Evolutionary conservation across 2,888 invertebrate species (phyloP).

Genomic region (Rhodophaea formosa): DNA sequence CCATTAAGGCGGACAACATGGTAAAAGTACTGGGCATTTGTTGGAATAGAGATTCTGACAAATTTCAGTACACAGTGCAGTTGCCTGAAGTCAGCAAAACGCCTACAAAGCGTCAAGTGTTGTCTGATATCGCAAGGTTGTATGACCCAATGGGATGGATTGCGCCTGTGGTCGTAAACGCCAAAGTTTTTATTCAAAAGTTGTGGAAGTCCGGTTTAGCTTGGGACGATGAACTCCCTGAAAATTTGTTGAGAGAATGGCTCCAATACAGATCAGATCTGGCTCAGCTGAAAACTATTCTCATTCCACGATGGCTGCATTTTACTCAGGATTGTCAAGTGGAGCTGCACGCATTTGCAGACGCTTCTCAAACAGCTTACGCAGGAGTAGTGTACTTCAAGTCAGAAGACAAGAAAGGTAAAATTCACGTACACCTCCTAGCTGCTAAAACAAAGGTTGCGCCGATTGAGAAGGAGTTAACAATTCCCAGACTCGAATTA

Average conservation of each 20-base stretch:
- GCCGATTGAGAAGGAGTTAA: not conserved
- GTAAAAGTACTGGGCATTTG: slow-evolving; percentile 33
- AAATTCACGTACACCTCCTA: not conserved
- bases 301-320: not conserved
- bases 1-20: no score
- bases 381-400: not conserved
- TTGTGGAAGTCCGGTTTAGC: slow-evolving; percentile 22
- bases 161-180: no score
- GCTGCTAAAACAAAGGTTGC: not conserved
- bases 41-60: slow-evolving; percentile 29
- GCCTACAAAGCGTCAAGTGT: no score
- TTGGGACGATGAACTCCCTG: slow-evolving; percentile 13
- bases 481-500: not conserved
- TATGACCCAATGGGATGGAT: no score
- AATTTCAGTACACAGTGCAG: slow-evolving; percentile 20
- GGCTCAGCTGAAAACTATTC: not conserved
- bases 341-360: not conserved
- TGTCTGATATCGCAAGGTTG: no score
- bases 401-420: not conserved
- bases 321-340: not conserved
- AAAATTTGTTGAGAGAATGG: not conserved
- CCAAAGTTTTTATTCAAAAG: no score
- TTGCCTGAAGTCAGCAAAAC: slow-evolving; percentile 24
- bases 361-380: not conserved
- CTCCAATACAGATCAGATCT: not conserved